These are phyloP conservation scores for Dendronephthya gigantea DNA, from an alignment of 64 coral and sea anemone genomes.

Conservation along the genomic window DNA sequence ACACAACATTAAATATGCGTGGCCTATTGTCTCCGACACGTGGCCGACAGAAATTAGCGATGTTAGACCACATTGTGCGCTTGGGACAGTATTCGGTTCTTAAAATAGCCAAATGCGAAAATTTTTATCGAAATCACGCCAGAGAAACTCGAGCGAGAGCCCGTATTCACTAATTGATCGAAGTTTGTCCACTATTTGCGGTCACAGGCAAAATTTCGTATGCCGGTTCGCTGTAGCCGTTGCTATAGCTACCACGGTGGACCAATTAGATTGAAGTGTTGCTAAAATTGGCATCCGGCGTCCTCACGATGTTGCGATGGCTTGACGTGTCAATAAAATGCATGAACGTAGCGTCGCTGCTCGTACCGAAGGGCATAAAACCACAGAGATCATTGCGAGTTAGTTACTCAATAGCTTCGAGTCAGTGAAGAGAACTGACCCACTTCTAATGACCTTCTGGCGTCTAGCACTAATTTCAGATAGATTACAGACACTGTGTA, in stretches of 20 bases:
- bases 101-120: neutral
- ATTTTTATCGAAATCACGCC: neutral
- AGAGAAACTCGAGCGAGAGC: neutral
- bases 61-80: neutral
- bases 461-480: neutral
- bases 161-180: neutral
- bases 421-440: neutral
- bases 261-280: neutral
- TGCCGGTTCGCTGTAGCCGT: neutral
- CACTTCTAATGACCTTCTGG: neutral
- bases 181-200: neutral
- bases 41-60: neutral
- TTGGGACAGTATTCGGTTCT: neutral
- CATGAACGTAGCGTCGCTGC: neutral
- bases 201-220: neutral
- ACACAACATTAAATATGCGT: neutral
- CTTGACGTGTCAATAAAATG: slow-evolving; percentile 3
- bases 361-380: neutral
- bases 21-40: neutral
- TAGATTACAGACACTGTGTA: too few relatives aligned
- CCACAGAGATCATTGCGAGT: neutral
- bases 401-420: neutral
- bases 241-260: neutral
- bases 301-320: neutral
- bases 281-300: neutral